Base-by-base conservation (phyloP, 1,140 invertebrate species). In the Drosophila nasuta region DNA sequence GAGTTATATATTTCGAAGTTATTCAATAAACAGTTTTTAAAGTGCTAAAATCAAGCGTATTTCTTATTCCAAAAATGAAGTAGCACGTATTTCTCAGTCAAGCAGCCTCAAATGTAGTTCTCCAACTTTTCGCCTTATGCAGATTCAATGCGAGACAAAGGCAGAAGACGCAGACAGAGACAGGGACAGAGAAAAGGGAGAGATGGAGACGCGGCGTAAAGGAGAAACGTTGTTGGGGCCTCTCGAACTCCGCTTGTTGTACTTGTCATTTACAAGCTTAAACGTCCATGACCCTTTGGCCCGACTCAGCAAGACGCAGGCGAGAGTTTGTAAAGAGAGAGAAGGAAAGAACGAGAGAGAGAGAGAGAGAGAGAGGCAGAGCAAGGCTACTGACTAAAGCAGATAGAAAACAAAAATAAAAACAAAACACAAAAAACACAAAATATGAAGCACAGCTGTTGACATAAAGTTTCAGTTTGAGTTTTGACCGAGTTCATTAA, bases 221-320 rank as follows among this genome's bases (percentile, higher is more conserved):
- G 17, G 46, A 60, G 43, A 41, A 48, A n/a, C 70, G 75, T 75
- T 60, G 59, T 25, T 67, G 83, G 46, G 58, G 60, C 70, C 13
- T 17, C 38, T 68, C 64, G 25, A 43, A 58, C 13, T 28, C 20
- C 3, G 10, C 35, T 30, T 66, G 65, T 35, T 48, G 56, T 60
- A 56, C 28, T 58, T 72, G 85, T 85, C 85, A 83, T 85, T 85
- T 88, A 83, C 85, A 89, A 79, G 77, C 85, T 73, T 85, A 83
- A 88, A 89, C 85, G 83, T 89, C 83, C 83, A 41, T 88, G 83
- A 88, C 85, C 83, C 83, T 88, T 75, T 88, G 83, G 83, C 85
- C 85, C 57, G 83, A 60, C 79, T 68, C 78, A 67, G 71, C 75
- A 68, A 65, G 72, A 80, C 72, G 70, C 64, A 46, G 46, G 49